Evolutionary conservation across 1,140 invertebrate species (phyloP), one percentile per base, ranked within the genome.

Genomic region (Anadara kagoshimensis): DNA sequence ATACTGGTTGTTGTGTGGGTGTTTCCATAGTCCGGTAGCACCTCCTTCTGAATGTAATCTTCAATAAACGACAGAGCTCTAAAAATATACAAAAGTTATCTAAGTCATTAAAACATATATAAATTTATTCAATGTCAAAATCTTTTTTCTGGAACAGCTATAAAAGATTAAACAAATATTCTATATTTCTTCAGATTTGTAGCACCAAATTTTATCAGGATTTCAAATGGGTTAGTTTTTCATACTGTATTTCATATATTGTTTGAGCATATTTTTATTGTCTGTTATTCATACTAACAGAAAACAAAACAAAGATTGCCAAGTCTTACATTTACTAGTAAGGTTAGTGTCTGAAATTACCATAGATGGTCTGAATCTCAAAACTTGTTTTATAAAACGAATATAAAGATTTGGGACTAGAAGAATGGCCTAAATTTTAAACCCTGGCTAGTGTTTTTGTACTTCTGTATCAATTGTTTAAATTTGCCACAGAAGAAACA

Each of bases 31-130:
- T 93, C 93, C 7, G 95, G 94, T 51, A 97, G 89, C 1, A 97
- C 95, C 85, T 97, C 93, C 76, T 93, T 91, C 22, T 91, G 83
- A 36, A 98, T 93, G 84, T 95, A 97, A 79, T 96, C 94, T 87
- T 98, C 96, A 65, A 98, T 93, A 89, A 96, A 97, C 56, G 93
- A 92, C 51, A 98, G 84, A 0, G 94, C 93, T 81, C 95, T 92
- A 49, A 94, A 95, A 16, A 94, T 94, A 10, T 94, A 94, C 54
- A 73, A 61, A 45, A 62, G 71, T 59, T 71, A 69, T 63, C 53
- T 63, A 51, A 57, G 71, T 51, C 59, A 18, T 51, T 61, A 59
- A 61, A 71, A 79, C 1, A 24, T 12, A 22, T n/a, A n/a, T n/a
- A n/a, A n/a, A n/a, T 65, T 18, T 20, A 58, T 14, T 41, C 64